Evolutionary conservation across 2,797 vertebrate genomes (phyloP), one percentile per base, ranked within the genome.

Genomic region (Chelonia mydas): DNA sequence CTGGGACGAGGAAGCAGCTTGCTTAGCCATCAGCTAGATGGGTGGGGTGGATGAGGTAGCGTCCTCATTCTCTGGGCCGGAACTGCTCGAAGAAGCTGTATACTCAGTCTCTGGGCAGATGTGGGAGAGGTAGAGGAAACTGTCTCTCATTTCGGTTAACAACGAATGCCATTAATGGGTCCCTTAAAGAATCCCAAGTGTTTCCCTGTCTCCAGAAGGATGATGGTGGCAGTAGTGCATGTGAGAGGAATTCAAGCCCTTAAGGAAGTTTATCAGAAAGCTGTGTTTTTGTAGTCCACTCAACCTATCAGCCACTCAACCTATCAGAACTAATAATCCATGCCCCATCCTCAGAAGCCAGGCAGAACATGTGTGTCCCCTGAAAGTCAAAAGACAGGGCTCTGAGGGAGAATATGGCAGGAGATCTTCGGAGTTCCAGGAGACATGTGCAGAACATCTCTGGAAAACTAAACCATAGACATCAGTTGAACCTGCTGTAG

Each of bases 11-110:
- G 41, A 50, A 57, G 74, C 81, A 68, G 87, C 86, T n/a, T n/a
- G 1, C 19, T 77, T 0, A 84, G 92, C 92, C 88, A 54, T 91
- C 76, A 25, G 81, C 37, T 23, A 9, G 5, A 4, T 0, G 21
- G 25, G 57, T 51, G 72, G 85, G 83, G n/a, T 3, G 0, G 86
- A 17, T 77, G 15, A 80, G 50, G 79, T 5, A 0, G 76, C 2
- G 1, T 86, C 82, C 33, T 33, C 84, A 61, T 94, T 88, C 96
- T 92, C 96, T 7, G 72, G 94, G 25, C 92, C 92, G 93, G 53
- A 87, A 88, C 61, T 89, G 80, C 84, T 72, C 84, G 11, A 65
- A 51, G 45, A 80, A 89, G 57, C 65, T 87, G 54, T 27, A 7
- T 31, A 84, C 16, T 3, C 1, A 5, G 11, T 82, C 54, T 76